Evolutionary conservation across 1,140 invertebrate genomes (phyloP), one percentile per base, ranked within the genome.

Genomic region (Luehdorfia chinensis): DNA sequence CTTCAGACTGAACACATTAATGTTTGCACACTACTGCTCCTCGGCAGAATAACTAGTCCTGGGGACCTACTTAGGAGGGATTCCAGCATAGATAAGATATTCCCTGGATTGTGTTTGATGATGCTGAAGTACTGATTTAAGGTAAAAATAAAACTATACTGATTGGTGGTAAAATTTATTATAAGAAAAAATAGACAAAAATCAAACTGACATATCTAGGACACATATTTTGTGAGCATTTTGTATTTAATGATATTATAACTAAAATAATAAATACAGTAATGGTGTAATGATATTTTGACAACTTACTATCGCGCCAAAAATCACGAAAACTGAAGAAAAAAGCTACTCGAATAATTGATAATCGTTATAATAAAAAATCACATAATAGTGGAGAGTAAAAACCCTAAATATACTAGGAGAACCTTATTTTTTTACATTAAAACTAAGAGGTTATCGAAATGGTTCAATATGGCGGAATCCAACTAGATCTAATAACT

Each of bases 161-260:
- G n/a, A n/a, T n/a, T n/a, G n/a, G n/a, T n/a, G n/a, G n/a, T 41
- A 41, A 13, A 41, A 41, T 41, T 41, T 41, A 41, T 41, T 41
- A 27, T 41, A 41, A 27, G 37, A 41, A 41, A 41, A 41, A 27
- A 12, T 37, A 21, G 23, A 41, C 21, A 41, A 14, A 41, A 41
- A 25, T 41, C 7, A 27, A 16, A 16, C 32, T 14, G 14, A 15
- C 8, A 16, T 33, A 33, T n/a, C 32, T 34, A 34, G 32, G 27
- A n/a, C 2, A 9, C 1, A 1, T 18, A 15, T 6, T 2, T 11
- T 7, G 6, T 18, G 16, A 18, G 9, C 8, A 16, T n/a, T n/a
- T n/a, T n/a, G n/a, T n/a, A n/a, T n/a, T n/a, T n/a, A n/a, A n/a
- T n/a, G n/a, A n/a, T n/a, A n/a, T 34, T 15, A 9, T 11, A 30